A percentile compares a stretch with the other conserved stretches of the same genome.
These are phyloP conservation scores for Limosa lapponica DNA, from an alignment of 2,797 vertebrate species.

Conservation along the genomic window DNA sequence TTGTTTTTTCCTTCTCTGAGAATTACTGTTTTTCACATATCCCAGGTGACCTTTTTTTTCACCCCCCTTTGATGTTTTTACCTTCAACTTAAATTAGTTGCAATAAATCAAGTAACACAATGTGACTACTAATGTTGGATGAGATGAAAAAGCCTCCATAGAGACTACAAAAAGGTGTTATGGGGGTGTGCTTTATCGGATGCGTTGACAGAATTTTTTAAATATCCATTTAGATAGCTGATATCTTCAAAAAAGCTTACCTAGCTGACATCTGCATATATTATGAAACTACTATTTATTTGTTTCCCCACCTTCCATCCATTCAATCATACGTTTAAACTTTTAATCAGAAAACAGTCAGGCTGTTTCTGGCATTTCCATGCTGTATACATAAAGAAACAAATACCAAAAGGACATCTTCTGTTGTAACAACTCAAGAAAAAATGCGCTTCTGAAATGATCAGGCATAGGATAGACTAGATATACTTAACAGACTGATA, in stretches of 20 bases:
- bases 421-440: not conserved
- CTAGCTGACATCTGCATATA: not conserved
- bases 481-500: not conserved
- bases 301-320: not conserved
- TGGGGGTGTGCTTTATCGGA: not conserved
- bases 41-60: conserved; percentile 1
- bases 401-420: not conserved
- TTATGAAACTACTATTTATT: not conserved
- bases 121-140: conserved; percentile 56
- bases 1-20: conserved; percentile 3
- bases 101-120: conserved; percentile 55
- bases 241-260: conserved; percentile 16
- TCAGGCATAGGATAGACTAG: not conserved
- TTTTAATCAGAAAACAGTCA: not conserved
- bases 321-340: conserved; percentile 27
- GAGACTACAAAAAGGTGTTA: conserved; percentile 41
- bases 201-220: not conserved
- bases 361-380: not conserved
- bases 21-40: conserved; percentile 35
- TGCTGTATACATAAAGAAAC: fast-evolving
- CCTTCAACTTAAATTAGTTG: conserved; percentile 37
- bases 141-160: conserved; percentile 58
- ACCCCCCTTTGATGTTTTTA: not conserved
- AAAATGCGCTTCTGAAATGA: not conserved
- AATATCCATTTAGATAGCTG: not conserved